Conservation (phyloP, 2,797 vertebrate species). For the Heliangelus exortis region DNA sequence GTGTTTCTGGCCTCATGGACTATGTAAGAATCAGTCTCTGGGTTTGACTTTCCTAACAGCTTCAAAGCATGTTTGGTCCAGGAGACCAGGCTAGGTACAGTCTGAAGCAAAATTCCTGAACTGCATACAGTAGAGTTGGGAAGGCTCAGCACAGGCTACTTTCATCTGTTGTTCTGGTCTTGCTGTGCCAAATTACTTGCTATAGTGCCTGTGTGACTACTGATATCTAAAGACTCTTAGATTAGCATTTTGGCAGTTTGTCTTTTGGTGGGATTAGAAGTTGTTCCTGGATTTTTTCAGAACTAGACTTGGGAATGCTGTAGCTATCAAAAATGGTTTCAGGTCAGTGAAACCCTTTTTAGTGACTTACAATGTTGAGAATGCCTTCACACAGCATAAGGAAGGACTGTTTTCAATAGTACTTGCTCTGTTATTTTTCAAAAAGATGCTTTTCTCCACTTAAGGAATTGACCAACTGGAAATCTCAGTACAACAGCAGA, state of each 20-base stretch:
- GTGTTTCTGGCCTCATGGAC: neutral
- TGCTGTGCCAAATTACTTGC: slow-evolving; percentile 10
- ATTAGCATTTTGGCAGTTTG: slow-evolving; percentile 12
- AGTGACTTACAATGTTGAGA: neutral
- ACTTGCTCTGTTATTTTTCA: neutral
- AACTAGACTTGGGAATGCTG: neutral
- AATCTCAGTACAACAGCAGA: neutral
- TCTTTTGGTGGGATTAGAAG: slow-evolving; percentile 30
- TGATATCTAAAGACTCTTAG: slow-evolving; percentile 47
- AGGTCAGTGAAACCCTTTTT: neutral
- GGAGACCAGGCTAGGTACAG: neutral
- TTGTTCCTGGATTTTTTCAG: slow-evolving; percentile 44
- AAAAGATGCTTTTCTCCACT: neutral
- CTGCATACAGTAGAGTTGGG: neutral
- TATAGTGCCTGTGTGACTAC: neutral
- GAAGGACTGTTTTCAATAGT: neutral
- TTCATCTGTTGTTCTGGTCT: slow-evolving; percentile 15
- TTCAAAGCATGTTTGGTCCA: slow-evolving; percentile 4
- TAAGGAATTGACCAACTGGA: neutral
- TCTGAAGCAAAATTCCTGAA: neutral
- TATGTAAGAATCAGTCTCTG: neutral
- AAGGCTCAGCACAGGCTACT: neutral
- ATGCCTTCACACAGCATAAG: neutral
- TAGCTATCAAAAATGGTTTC: slow-evolving; percentile 6
- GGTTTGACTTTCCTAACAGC: neutral